Percentiles rank a stretch among this genome's conserved stretches.
Conservation (phyloP, 2,113 vertebrate species). For the Chunga burmeisteri region DNA sequence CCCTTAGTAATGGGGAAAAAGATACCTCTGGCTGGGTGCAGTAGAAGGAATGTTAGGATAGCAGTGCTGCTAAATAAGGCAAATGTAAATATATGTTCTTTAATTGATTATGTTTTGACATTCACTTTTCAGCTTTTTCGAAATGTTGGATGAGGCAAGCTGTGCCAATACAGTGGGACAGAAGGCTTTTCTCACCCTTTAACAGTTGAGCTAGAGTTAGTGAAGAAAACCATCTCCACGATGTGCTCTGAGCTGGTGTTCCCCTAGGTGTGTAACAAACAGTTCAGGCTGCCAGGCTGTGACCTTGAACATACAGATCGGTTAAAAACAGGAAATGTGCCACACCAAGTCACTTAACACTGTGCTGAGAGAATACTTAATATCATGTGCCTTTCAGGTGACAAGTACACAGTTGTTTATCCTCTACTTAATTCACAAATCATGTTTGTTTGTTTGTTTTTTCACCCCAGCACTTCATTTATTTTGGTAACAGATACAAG, state of each 20-base stretch:
- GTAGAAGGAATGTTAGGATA: not conserved
- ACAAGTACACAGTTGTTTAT: not conserved
- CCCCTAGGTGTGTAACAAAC: not conserved
- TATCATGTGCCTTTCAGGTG: not conserved
- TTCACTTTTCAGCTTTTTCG: not conserved
- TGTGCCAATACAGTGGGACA: not conserved
- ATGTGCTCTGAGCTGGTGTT: not conserved
- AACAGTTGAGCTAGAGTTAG: not conserved
- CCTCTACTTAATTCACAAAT: not conserved
- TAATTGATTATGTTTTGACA: not conserved
- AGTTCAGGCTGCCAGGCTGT: not conserved
- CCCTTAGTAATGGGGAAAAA: not conserved
- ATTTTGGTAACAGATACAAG: not conserved
- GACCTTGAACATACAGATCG: not conserved
- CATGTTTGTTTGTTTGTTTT: not conserved
- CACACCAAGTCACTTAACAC: not conserved
- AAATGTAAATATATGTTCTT: not conserved
- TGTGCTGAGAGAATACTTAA: not conserved
- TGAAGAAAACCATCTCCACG: not conserved
- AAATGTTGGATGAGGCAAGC: not conserved
- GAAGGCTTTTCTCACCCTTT: not conserved
- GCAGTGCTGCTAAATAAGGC: not conserved
- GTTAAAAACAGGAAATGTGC: constrained; percentile 20
- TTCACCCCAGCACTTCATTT: not conserved
- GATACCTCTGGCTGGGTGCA: not conserved